Conservation (phyloP, 2,113 vertebrate genomes). For the Barbus barbus region DNA sequence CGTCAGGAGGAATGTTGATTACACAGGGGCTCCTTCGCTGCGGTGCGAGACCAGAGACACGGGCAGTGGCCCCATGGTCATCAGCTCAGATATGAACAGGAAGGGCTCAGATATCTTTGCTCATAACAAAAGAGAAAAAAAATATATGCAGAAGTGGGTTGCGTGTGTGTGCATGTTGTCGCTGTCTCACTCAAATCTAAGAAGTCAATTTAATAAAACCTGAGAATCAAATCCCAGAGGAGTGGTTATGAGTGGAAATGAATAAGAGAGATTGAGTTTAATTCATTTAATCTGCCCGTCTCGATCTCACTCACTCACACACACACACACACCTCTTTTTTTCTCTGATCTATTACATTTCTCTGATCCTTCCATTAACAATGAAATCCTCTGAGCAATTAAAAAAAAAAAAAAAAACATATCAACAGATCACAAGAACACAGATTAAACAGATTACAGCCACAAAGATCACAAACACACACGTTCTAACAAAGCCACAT, state of each 20-base stretch:
- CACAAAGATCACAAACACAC: conserved; percentile 9
- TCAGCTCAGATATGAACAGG: background rate
- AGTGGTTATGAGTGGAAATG: conserved; percentile 17
- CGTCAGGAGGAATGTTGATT: conserved; percentile 11
- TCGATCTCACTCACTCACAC: background rate
- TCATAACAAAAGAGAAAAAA: background rate
- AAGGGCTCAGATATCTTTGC: conserved; percentile 14
- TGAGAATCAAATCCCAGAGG: conserved; percentile 35
- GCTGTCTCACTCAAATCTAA: conserved; percentile 22
- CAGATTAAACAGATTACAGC: conserved; percentile 12
- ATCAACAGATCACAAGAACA: conserved; percentile 2
- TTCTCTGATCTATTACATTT: conserved; percentile 17
- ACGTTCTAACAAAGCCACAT: background rate
- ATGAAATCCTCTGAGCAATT: background rate
- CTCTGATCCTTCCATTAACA: conserved; percentile 20
- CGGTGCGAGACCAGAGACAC: background rate
- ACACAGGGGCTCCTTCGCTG: background rate
- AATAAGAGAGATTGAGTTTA: conserved; percentile 43
- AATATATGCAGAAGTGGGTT: background rate
- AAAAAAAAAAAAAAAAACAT: background rate
- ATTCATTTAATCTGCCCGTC: conserved; percentile 24
- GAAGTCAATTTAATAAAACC: conserved; percentile 45
- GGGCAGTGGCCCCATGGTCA: background rate
- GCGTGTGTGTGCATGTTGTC: background rate
- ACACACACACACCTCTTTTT: background rate